Conservation (phyloP, 2,888 invertebrate species). For the Digitonthophagus gazella region DNA sequence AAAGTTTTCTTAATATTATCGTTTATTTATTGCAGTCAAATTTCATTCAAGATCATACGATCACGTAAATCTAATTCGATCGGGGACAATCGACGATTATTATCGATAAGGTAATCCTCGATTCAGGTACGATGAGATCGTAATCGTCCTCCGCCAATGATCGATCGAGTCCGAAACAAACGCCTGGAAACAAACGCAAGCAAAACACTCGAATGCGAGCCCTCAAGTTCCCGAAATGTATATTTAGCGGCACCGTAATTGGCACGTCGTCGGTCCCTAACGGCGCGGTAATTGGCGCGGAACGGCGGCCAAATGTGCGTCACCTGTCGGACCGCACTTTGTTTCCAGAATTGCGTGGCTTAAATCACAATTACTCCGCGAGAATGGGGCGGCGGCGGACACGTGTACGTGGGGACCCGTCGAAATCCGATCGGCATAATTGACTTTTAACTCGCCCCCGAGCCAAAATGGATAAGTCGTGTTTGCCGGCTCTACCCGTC, state of each 20-base stretch:
- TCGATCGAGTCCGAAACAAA: neutral
- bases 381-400: neutral
- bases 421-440: slow-evolving; percentile 42
- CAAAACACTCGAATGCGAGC: neutral
- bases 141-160: neutral
- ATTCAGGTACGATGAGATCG: neutral
- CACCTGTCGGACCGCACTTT: slow-evolving; percentile 9
- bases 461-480: slow-evolving; percentile 53
- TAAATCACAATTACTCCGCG: slow-evolving; percentile 12
- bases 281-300: neutral
- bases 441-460: slow-evolving; percentile 53
- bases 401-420: slow-evolving; percentile 16
- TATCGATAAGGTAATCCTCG: neutral
- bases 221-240: neutral
- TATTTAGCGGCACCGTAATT: neutral
- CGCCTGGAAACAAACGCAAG: neutral
- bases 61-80: neutral
- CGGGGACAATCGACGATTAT: neutral
- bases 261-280: neutral
- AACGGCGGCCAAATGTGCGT: neutral
- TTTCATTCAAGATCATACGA: neutral
- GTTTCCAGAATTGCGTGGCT: slow-evolving; percentile 8
- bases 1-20: no score
- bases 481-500: slow-evolving; percentile 40
- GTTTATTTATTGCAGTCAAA: no score